Conservation (phyloP, 1,140 invertebrate species). For the Megalopta genalis region DNA sequence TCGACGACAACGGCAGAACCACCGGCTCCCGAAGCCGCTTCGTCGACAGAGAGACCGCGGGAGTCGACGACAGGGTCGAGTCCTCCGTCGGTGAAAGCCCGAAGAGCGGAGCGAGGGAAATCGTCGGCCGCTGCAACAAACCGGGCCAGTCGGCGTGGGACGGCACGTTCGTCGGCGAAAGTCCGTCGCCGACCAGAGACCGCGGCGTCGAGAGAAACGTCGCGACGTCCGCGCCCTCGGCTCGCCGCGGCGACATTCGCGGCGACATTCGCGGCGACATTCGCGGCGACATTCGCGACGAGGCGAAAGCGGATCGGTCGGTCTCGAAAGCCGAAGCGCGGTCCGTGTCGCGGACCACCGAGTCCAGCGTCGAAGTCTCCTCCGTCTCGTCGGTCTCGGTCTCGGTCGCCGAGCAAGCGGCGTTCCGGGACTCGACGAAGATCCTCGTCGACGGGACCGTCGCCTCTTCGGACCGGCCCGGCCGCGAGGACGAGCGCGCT, state of each 20-base stretch:
- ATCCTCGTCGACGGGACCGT: conserved; percentile 17
- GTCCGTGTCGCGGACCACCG: neutral
- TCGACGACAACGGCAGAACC: conserved; percentile 69
- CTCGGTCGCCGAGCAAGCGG: neutral
- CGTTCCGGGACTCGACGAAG: conserved; percentile 27
- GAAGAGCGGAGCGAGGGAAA: conserved; percentile 1
- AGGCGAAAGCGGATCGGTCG: conserved; percentile 16
- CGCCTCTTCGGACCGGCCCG: neutral
- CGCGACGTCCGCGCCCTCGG: conserved; percentile 10
- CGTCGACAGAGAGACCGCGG: conserved; percentile 62
- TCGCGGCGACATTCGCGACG: conserved; percentile 9
- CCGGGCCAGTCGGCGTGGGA: conserved; percentile 80
- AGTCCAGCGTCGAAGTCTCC: conserved; percentile 45
- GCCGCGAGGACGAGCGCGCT: neutral
- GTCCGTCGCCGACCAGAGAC: neutral
- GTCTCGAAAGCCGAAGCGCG: conserved; percentile 4
- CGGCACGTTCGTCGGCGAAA: conserved; percentile 74
- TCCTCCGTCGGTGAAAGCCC: conserved; percentile 4
- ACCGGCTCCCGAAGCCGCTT: conserved; percentile 59
- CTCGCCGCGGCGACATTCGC: no score
- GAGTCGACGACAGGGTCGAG: conserved; percentile 38
- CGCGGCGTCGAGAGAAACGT: neutral
- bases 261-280: no score
- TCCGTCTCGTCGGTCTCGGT: no score
- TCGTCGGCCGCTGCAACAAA: conserved; percentile 49